Conservation (phyloP, 1,140 invertebrate genomes). For the Apis laboriosa region DNA sequence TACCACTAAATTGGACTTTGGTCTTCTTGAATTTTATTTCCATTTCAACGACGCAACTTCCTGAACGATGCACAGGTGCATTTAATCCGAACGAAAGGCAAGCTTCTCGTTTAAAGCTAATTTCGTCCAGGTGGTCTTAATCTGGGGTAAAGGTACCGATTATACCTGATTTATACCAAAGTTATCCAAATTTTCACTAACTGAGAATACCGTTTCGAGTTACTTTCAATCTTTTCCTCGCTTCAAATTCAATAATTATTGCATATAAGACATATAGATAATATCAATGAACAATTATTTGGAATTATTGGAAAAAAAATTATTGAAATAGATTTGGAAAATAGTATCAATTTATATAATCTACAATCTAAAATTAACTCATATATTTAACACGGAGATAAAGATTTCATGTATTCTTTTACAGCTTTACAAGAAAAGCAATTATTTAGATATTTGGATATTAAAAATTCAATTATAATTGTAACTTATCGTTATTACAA, state of each 20-base stretch:
- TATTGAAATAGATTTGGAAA: too few relatives aligned
- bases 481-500: too few relatives aligned
- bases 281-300: too few relatives aligned
- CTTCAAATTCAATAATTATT: not conserved
- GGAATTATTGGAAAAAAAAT: too few relatives aligned
- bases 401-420: too few relatives aligned
- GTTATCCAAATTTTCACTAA: not conserved
- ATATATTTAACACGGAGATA: too few relatives aligned
- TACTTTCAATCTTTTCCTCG: not conserved
- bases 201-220: not conserved
- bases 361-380: too few relatives aligned
- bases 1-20: not conserved
- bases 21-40: constrained; percentile 7
- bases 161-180: not conserved
- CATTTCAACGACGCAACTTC: constrained; percentile 7
- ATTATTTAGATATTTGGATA: too few relatives aligned
- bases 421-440: too few relatives aligned
- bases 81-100: constrained; percentile 17
- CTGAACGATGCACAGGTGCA: constrained; percentile 1
- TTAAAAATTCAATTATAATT: too few relatives aligned
- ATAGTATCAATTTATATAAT: too few relatives aligned
- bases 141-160: not conserved
- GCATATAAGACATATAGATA: too few relatives aligned
- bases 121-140: constrained; percentile 21
- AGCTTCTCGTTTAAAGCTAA: constrained; percentile 1